phyloP scores from a whole-genome alignment of 2,113 vertebrate species.

The Glaucomys volans region DNA sequence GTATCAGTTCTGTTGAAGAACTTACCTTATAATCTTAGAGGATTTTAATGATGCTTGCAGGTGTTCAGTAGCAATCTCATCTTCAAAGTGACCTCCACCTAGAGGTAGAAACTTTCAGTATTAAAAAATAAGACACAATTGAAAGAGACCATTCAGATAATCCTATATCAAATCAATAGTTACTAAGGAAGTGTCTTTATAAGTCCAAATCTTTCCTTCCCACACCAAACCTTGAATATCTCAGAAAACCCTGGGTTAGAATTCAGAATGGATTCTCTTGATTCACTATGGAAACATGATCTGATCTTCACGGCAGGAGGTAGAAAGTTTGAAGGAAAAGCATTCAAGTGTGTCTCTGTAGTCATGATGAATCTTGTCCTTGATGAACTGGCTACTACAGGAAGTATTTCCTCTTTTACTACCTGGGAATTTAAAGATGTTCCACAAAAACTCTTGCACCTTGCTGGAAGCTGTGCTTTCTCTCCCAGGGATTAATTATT shows the following conservation, averaged over 20 bases:
- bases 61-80: neutral
- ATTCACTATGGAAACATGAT: neutral
- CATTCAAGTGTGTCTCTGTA: neutral
- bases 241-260: neutral
- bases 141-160: neutral
- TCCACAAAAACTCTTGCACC: neutral
- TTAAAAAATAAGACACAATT: neutral
- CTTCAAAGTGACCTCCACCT: neutral
- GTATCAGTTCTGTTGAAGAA: neutral
- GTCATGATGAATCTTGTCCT: neutral
- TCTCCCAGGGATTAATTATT: conserved; percentile 38
- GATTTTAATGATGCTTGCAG: neutral
- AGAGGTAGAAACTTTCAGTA: neutral
- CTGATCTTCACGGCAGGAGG: neutral
- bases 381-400: no score
- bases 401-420: neutral
- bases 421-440: neutral
- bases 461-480: neutral
- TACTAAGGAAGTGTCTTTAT: neutral
- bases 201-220: neutral
- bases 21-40: neutral
- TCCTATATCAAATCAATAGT: neutral
- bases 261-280: neutral
- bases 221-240: neutral
- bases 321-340: neutral